Evolutionary conservation across 2,888 invertebrate species (phyloP).

Genomic region (Piscicola geometra): DNA sequence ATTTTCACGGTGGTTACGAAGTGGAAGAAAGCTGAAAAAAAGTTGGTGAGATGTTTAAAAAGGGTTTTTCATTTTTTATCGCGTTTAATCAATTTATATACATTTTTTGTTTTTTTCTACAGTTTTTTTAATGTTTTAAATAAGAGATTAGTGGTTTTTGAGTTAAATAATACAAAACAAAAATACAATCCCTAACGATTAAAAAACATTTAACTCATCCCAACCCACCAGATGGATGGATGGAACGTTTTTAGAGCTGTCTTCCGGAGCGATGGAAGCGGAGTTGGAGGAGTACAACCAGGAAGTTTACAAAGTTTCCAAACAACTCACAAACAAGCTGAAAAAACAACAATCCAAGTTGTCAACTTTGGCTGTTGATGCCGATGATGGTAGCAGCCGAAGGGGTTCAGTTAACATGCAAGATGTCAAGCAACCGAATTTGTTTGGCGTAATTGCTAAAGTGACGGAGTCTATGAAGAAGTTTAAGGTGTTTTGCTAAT

Average conservation of each 20-base stretch:
- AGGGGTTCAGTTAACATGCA: not conserved
- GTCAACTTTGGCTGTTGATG: slow-evolving; percentile 55
- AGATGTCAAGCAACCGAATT: slow-evolving; percentile 57
- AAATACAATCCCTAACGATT: no score
- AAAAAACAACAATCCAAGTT: slow-evolving; percentile 49
- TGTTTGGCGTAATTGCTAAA: slow-evolving; percentile 56
- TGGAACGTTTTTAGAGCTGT: slow-evolving; percentile 81
- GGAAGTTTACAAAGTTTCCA: slow-evolving; percentile 74
- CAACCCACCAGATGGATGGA: slow-evolving; percentile 76
- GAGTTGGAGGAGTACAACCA: slow-evolving; percentile 71
- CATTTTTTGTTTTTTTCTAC: not conserved
- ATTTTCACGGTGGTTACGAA: slow-evolving; percentile 62
- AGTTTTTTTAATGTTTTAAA: not conserved
- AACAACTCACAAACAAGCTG: slow-evolving; percentile 59
- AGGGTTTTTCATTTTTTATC: not conserved
- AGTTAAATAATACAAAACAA: not conserved
- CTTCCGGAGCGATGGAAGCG: slow-evolving; percentile 71
- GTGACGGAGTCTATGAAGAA: slow-evolving; percentile 59
- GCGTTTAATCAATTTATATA: no score
- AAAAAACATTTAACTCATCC: not conserved
- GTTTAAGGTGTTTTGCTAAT: slow-evolving; percentile 59
- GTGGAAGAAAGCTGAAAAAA: slow-evolving; percentile 76
- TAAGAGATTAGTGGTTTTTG: not conserved
- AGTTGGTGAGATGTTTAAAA: slow-evolving; percentile 45
- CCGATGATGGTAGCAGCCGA: slow-evolving; percentile 36